A percentile compares a stretch with the other conserved stretches of the same genome.
Conservation (phyloP, 2,113 vertebrate species). For the Ciconia maguari region DNA sequence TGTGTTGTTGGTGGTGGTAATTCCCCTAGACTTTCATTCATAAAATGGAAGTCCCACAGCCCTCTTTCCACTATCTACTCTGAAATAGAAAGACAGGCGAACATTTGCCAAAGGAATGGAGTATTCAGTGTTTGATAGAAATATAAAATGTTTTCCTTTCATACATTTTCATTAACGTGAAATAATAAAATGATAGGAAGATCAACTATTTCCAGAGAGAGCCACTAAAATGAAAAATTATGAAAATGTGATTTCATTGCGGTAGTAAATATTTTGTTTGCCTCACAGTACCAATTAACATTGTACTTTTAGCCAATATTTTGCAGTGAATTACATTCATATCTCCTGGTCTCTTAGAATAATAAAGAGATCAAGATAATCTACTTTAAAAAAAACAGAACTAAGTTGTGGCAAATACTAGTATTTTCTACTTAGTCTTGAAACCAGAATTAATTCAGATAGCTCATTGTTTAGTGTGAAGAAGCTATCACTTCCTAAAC, state of each 20-base stretch:
- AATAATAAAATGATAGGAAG: background rate
- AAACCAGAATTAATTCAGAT: background rate
- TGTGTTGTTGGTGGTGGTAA: background rate
- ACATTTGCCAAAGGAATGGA: background rate
- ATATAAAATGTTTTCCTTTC: background rate
- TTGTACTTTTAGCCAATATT: background rate
- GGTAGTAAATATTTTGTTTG: slow-evolving; percentile 1
- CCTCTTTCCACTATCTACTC: background rate
- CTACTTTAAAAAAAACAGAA: background rate
- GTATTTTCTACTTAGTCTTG: background rate
- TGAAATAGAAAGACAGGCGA: background rate
- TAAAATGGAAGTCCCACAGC: background rate
- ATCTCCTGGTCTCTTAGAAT: background rate
- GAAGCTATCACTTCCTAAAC: background rate
- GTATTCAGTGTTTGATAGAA: background rate
- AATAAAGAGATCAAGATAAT: background rate
- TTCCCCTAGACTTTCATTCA: background rate
- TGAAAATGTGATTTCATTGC: background rate
- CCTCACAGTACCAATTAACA: background rate
- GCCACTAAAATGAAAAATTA: background rate
- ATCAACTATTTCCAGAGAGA: background rate
- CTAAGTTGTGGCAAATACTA: background rate
- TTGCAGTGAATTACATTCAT: background rate
- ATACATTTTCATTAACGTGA: background rate
- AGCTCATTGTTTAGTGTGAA: background rate